Base-by-base conservation (phyloP, 2,797 vertebrate genomes). In the Gadopsis marmoratus region DNA sequence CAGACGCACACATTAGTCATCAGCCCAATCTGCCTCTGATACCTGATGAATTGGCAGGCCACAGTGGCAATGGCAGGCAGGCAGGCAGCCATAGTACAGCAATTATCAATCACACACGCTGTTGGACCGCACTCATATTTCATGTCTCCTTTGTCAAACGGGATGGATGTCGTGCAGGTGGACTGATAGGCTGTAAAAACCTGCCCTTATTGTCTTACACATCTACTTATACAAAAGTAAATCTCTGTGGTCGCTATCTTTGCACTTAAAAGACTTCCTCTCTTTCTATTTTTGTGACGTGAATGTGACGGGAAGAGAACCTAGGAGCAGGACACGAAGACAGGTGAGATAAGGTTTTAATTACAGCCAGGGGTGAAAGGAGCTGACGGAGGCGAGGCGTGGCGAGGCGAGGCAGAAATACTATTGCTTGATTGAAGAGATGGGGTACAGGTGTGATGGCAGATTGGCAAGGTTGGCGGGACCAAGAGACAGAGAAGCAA, bases 91-190 rank as follows among this genome's bases (percentile, higher is more conserved):
- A 88, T 81, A 86, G 63, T 83, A 82, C 69, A 90, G 85, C 89
- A 93, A 92, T 92, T 92, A 93, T 90, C 91, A 93, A 93, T 93
- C 91, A 93, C 83, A 58, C 82, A 74, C 76, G 11, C 79, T 67
- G 78, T 60, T 69, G 69, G 74, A 73, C 73, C 23, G 21, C 19
- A 12, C 78, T 89, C 82, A 76, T 93, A 82, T 85, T 86, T 89
- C 76, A 89, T 29, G 54, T 76, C 86, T 21, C 64, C 76, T 45
- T 75, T 87, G 90, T 92, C 77, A 85, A 80, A 81, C 3, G 29
- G 58, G 77, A 88, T 83, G 77, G 83, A 81, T 79, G 84, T 86
- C 65, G 35, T n/a, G 4, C 80, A 77, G 75, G 76, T 81, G 71
- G 76, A 91, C 78, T 82, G 82, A 88, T 89, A 72, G 16, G 26